A percentile compares a stretch with the other conserved stretches of the same genome.
phyloP scores from a whole-genome alignment of 2,113 vertebrate genomes.

The Meriones unguiculatus region DNA sequence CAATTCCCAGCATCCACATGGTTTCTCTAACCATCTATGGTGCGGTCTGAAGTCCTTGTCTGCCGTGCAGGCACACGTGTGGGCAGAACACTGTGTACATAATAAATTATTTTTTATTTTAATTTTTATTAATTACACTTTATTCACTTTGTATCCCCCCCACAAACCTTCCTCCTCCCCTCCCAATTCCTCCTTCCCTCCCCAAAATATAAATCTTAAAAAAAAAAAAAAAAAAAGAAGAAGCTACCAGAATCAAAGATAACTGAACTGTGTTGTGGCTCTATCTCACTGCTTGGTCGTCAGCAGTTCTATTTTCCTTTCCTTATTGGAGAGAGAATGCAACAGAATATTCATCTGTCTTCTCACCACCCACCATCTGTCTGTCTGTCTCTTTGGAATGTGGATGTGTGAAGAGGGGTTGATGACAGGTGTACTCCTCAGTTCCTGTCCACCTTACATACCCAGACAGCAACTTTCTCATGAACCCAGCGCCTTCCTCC shows the following conservation, averaged over 20 bases:
- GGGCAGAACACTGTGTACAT: too few relatives aligned
- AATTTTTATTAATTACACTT: too few relatives aligned
- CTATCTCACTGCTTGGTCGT: not conserved
- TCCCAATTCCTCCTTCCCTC: too few relatives aligned
- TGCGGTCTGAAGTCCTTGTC: too few relatives aligned
- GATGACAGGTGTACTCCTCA: not conserved
- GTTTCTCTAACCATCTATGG: too few relatives aligned
- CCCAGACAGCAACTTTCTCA: not conserved
- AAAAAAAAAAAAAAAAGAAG: not conserved
- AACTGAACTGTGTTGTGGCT: not conserved
- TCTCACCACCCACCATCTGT: accelerated
- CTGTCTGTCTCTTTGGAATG: not conserved
- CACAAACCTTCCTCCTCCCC: too few relatives aligned
- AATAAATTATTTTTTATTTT: too few relatives aligned
- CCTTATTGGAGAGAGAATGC: not conserved
- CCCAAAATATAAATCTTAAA: too few relatives aligned
- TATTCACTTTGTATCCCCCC: too few relatives aligned
- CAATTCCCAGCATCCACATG: too few relatives aligned
- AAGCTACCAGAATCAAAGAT: conserved; percentile 3
- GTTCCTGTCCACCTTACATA: not conserved
- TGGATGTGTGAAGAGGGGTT: not conserved
- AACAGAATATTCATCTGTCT: not conserved
- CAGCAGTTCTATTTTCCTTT: conserved; percentile 25
- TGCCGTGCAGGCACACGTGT: too few relatives aligned
- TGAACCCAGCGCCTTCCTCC: not conserved